Evolutionary conservation across 2,888 invertebrate species (phyloP).

Genomic region (Branchipolynoe longqiensis): DNA sequence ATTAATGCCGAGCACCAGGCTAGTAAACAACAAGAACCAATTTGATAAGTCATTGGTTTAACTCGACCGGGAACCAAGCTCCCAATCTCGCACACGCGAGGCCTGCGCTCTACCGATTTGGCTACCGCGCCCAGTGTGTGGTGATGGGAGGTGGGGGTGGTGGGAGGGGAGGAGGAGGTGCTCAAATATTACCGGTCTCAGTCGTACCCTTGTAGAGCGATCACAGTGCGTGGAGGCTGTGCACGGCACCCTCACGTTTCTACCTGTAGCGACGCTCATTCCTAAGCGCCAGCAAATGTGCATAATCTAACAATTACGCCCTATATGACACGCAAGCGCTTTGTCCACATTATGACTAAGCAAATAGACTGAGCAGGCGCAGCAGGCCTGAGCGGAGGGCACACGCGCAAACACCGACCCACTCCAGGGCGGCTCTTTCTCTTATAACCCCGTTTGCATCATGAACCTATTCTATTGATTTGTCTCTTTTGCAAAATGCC

Average conservation of each 20-base stretch:
- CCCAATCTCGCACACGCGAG: no score
- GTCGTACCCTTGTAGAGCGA: neutral
- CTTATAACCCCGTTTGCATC: slow-evolving; percentile 38
- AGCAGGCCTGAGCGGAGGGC: slow-evolving; percentile 11
- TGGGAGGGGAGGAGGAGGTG: no score
- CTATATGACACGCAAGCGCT: neutral
- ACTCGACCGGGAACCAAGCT: no score
- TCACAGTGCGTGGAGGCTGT: neutral
- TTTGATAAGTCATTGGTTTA: no score
- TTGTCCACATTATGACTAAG: neutral
- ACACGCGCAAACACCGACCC: slow-evolving; percentile 21
- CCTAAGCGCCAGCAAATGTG: neutral
- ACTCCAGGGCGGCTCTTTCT: slow-evolving; percentile 36
- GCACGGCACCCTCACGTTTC: neutral
- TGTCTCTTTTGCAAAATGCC: slow-evolving; percentile 54
- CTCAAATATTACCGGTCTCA: no score
- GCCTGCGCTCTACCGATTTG: no score
- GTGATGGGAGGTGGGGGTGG: neutral
- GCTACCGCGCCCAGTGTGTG: neutral
- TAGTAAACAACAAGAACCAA: no score
- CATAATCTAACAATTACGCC: slow-evolving; percentile 27
- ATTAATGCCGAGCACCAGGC: no score
- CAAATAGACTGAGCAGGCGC: slow-evolving; percentile 1
- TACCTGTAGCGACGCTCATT: slow-evolving; percentile 26
- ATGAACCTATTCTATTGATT: slow-evolving; percentile 47